These are phyloP conservation scores for Taeniopygia guttata DNA, from an alignment of 2,797 vertebrate species.

Conservation along the genomic window DNA sequence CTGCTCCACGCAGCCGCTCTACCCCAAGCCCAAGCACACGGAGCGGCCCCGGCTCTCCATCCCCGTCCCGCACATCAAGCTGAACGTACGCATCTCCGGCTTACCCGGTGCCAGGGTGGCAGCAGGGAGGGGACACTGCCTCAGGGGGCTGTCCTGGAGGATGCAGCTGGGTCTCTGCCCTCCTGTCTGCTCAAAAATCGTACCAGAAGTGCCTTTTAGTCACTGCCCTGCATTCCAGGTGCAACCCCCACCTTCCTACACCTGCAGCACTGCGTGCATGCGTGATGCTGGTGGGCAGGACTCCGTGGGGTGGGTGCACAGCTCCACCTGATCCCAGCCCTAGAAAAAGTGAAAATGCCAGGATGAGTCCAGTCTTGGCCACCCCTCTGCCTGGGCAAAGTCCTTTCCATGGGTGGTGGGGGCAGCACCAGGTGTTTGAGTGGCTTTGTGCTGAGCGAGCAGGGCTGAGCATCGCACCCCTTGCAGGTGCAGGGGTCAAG, in stretches of 20 bases:
- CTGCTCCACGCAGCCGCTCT: constrained; percentile 83
- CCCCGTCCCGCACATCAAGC: constrained; percentile 67
- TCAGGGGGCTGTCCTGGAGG: neutral
- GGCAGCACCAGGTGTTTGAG: neutral
- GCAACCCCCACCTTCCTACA: neutral
- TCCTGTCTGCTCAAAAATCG: neutral
- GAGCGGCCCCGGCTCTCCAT: constrained; percentile 49
- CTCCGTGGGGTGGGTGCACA: neutral
- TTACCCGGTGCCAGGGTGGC: rapidly evolving
- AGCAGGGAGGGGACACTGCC: neutral
- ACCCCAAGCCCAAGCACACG: constrained; percentile 70
- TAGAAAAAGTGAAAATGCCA: neutral
- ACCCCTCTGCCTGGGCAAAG: neutral
- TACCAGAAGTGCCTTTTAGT: neutral
- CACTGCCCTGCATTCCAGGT: neutral
- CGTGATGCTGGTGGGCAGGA: neutral
- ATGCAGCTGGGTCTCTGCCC: neutral
- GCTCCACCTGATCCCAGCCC: neutral
- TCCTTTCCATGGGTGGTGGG: neutral
- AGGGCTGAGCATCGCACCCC: neutral
- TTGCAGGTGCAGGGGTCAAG: constrained; percentile 72
- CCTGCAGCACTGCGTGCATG: rapidly evolving
- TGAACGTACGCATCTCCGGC: constrained; percentile 54
- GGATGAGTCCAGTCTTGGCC: neutral
- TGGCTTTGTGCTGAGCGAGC: neutral